Base-by-base conservation (phyloP, 2,888 invertebrate species). In the Panopea generosa region DNA sequence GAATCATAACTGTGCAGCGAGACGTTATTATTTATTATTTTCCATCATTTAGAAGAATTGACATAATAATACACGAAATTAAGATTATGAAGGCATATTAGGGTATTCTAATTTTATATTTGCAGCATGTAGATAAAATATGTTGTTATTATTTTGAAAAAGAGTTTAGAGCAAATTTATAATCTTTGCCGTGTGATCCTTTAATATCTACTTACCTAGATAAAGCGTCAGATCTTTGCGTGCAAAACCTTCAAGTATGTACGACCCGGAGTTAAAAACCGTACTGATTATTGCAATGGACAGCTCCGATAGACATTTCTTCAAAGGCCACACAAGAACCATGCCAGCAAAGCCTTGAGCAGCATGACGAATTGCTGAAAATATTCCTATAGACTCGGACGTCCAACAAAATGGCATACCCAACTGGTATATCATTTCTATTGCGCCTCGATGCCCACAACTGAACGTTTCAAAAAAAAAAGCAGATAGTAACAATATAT, bases 391-490 rank as follows among this genome's bases (percentile, higher is more conserved):
- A 52, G 68, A 65, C 38, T 72, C 71, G 22, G 78, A 56, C 4
- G 66, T 61, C 83, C 83, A 83, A 43, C 83, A 83, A 33, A 83
- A 68, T 7, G 83, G 83, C 57, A 62, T 52, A 9, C 78, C 81
- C 11, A 83, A 43, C 47, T 71, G 70, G 53, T 71, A 83, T 33
- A 83, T 38, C 47, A 76, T 79, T 60, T 61, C 72, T 22, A 62
- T 68, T 56, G 47, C 27, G 38, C 33, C 16, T 3, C 60, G 52
- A 18, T 59, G 50, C 1, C 33, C 7, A 47, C 22, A 53, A 6
- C 26, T 49, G 2, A 60, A 20, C 26, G 60, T 61, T 20, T 49
- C 27, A 27, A 69, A 65, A 26, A 72, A 61, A 47, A 50, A 76
- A 11, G 61, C 55, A 18, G 27, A 6, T 18, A 77, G 18, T 22